phyloP scores from a whole-genome alignment of 2,888 invertebrate genomes.

The Amiota minor region DNA sequence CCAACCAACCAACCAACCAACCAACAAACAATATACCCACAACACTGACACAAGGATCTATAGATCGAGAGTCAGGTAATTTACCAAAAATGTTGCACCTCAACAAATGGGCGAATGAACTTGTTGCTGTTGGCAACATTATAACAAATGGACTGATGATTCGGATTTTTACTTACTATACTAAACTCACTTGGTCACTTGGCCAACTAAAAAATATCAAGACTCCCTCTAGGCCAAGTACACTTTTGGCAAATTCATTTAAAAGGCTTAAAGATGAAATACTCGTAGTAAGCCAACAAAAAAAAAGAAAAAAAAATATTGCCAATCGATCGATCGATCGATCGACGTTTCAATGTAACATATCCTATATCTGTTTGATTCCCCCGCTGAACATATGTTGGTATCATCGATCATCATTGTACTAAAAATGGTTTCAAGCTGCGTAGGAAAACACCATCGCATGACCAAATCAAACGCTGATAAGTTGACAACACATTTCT shows the following conservation, averaged over 20 bases:
- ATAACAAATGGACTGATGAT: constrained; percentile 13
- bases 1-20: not conserved
- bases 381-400: constrained; percentile 32
- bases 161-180: not conserved
- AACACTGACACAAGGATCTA: not conserved
- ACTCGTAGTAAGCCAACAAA: not conserved
- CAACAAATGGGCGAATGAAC: constrained; percentile 49
- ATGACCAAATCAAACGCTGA: constrained; percentile 62
- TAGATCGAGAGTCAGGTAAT: constrained; percentile 46
- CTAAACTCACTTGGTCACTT: constrained; percentile 31
- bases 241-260: constrained; percentile 60
- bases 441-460: constrained; percentile 67
- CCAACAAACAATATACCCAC: not conserved
- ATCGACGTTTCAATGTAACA: not conserved
- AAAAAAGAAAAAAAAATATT: no score
- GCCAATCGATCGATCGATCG: no score
- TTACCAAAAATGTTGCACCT: constrained; percentile 56
- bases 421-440: constrained; percentile 67
- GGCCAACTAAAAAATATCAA: constrained; percentile 11
- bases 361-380: not conserved
- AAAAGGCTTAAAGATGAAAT: constrained; percentile 20
- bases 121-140: constrained; percentile 54
- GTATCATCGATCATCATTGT: constrained; percentile 64
- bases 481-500: constrained; percentile 30
- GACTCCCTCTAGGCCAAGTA: constrained; percentile 34